Evolutionary conservation across 2,113 vertebrate genomes (phyloP).

Genomic region (Pitta sordida): DNA sequence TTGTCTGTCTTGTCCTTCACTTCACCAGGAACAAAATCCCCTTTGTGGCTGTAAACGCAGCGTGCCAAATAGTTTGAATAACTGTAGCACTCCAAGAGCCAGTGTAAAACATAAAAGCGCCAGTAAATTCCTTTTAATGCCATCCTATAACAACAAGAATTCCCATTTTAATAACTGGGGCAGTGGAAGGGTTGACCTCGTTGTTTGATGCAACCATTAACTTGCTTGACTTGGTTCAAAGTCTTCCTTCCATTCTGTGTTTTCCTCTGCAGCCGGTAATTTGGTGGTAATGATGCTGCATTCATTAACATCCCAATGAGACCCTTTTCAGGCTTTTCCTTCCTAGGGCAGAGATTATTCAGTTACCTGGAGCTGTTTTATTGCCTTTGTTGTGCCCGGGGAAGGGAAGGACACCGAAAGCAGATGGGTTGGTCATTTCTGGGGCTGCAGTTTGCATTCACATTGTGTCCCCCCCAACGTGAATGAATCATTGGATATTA

Average conservation of each 20-base stretch:
- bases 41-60: neutral
- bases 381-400: neutral
- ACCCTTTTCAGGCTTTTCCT: neutral
- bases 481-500: neutral
- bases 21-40: neutral
- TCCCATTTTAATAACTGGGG: conserved; percentile 16
- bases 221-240: conserved; percentile 18
- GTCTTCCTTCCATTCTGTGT: neutral
- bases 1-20: neutral
- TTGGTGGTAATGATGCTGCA: conserved; percentile 25
- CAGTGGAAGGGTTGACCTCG: neutral
- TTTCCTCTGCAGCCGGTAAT: conserved; percentile 29
- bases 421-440: neutral
- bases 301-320: conserved; percentile 21
- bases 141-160: neutral
- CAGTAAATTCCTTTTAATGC: conserved; percentile 31
- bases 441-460: neutral
- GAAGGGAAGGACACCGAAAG: neutral
- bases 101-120: conserved; percentile 14
- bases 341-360: neutral
- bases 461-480: rapidly evolving
- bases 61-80: conserved; percentile 35
- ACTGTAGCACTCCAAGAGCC: conserved; percentile 13
- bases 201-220: conserved; percentile 28
- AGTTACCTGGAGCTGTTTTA: neutral